These are phyloP conservation scores for Drosophila flavopinicola DNA, from an alignment of 2,888 invertebrate species.

Conservation along the genomic window DNA sequence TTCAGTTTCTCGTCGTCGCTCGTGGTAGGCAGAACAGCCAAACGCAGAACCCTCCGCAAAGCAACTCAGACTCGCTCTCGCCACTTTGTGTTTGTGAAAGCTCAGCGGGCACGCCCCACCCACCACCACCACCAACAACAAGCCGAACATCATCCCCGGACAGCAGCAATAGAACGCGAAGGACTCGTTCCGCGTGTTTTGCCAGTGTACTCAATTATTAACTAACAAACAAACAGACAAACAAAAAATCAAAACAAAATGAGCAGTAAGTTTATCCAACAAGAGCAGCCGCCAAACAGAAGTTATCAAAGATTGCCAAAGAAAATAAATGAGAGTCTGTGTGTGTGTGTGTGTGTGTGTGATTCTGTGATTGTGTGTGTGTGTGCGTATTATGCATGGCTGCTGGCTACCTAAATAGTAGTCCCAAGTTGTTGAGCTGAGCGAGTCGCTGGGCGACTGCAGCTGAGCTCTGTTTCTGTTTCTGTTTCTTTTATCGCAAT, in stretches of 20 bases:
- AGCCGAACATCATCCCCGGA: conserved; percentile 44
- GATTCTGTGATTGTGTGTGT: conserved; percentile 10
- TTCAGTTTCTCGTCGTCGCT: conserved; percentile 80
- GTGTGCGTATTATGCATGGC: conserved; percentile 64
- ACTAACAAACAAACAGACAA: conserved; percentile 35
- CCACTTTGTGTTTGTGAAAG: conserved; percentile 57
- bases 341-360: conserved; percentile 36
- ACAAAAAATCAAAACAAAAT: conserved; percentile 64
- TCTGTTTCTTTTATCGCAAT: conserved; percentile 33
- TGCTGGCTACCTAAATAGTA: conserved; percentile 29
- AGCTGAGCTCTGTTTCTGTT: conserved; percentile 19
- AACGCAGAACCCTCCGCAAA: conserved; percentile 51
- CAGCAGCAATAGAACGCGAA: conserved; percentile 46
- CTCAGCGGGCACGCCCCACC: conserved; percentile 71
- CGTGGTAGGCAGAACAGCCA: conserved; percentile 74
- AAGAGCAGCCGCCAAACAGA: conserved; percentile 31
- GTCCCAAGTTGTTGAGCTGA: conserved; percentile 20
- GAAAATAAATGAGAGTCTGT: conserved; percentile 58
- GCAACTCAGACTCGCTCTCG: conserved; percentile 47
- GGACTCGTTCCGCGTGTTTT: conserved; percentile 65
- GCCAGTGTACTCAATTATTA: conserved; percentile 42
- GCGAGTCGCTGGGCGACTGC: conserved; percentile 31
- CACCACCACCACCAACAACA: conserved; percentile 43
- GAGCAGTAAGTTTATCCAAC: conserved; percentile 72
- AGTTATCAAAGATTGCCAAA: conserved; percentile 44